Evolutionary conservation across 2,113 vertebrate genomes (phyloP).

Genomic region (Halcyon senegalensis): DNA sequence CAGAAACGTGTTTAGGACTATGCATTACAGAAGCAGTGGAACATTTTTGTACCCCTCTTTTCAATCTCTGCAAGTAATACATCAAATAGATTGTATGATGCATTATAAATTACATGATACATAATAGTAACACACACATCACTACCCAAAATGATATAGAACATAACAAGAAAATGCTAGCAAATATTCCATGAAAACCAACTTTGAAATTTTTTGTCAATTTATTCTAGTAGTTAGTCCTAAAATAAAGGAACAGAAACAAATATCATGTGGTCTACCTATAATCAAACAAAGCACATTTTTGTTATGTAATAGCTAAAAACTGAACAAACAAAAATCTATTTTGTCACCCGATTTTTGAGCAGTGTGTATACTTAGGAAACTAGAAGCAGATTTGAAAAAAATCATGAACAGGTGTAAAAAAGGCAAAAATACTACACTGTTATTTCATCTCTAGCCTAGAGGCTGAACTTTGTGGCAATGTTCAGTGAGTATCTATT

Average conservation of each 20-base stretch:
- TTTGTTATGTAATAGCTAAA: not conserved
- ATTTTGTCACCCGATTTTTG: not conserved
- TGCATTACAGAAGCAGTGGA: not conserved
- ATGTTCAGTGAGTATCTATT: not conserved
- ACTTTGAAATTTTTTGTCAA: not conserved
- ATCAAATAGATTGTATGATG: conserved; percentile 3
- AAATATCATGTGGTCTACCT: not conserved
- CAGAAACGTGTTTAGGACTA: not conserved
- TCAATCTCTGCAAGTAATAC: not conserved
- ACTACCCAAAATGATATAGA: not conserved
- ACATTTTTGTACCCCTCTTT: not conserved
- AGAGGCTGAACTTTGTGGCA: not conserved
- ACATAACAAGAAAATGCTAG: not conserved
- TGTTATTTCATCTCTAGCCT: not conserved
- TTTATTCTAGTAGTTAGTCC: not conserved
- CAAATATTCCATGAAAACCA: not conserved
- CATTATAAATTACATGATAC: conserved; percentile 1
- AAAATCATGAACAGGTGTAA: not conserved
- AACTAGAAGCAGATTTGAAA: not conserved
- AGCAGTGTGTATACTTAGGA: not conserved
- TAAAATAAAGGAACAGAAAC: not conserved
- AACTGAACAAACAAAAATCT: not conserved
- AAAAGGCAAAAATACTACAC: not conserved
- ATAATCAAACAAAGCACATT: not conserved
- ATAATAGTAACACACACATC: not conserved